These are phyloP conservation scores for Pollenia labialis DNA, from an alignment of 2,888 invertebrate genomes.

Conservation along the genomic window DNA sequence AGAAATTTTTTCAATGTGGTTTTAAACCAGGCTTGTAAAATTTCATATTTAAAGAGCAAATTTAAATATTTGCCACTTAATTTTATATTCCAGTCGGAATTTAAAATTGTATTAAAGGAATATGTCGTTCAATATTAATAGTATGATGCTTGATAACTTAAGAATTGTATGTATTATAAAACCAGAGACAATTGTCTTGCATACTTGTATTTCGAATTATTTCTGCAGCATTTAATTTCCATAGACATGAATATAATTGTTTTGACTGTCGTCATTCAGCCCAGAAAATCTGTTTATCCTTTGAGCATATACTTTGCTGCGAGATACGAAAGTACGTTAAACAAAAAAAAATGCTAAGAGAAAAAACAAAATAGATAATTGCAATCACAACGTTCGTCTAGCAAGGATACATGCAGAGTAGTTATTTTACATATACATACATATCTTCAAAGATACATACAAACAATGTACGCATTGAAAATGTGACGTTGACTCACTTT, in stretches of 20 bases:
- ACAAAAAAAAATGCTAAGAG: not conserved
- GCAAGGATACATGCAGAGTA: constrained; percentile 4
- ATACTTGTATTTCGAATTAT: not conserved
- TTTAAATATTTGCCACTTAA: too few relatives aligned
- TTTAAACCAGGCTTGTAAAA: too few relatives aligned
- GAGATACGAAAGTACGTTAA: not conserved
- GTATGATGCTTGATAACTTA: not conserved
- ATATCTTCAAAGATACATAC: too few relatives aligned
- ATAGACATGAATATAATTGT: constrained; percentile 8
- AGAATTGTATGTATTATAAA: constrained; percentile 7
- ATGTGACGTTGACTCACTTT: constrained; percentile 3
- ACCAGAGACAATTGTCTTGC: constrained; percentile 5
- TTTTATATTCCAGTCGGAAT: too few relatives aligned
- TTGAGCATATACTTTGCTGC: not conserved
- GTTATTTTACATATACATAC: too few relatives aligned
- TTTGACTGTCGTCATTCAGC: constrained; percentile 11
- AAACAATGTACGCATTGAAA: too few relatives aligned
- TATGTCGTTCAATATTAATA: too few relatives aligned
- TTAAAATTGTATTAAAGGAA: too few relatives aligned
- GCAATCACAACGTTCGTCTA: not conserved
- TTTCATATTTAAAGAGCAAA: too few relatives aligned
- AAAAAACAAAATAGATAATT: not conserved
- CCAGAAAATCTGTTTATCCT: not conserved
- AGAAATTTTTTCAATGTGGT: too few relatives aligned
- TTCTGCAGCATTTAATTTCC: constrained; percentile 4